Conservation (phyloP, 2,113 vertebrate genomes). For the Aspiorhynchus laticeps region DNA sequence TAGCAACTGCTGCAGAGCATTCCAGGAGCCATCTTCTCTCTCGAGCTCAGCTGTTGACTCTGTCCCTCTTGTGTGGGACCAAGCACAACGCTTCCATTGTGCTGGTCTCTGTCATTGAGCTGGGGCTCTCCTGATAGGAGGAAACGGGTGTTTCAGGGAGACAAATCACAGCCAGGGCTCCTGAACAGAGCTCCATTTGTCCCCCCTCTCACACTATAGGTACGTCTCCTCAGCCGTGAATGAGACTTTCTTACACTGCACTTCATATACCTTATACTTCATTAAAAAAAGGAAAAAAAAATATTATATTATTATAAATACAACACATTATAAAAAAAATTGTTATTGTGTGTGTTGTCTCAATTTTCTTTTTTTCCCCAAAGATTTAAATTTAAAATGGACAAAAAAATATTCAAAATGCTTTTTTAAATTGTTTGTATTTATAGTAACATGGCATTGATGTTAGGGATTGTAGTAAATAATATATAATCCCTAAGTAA, state of each 20-base stretch:
- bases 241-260: slow-evolving; percentile 5
- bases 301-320: no score
- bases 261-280: slow-evolving; percentile 1
- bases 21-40: slow-evolving; percentile 92
- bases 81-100: slow-evolving; percentile 95
- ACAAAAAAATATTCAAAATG: no score
- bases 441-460: no score
- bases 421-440: no score
- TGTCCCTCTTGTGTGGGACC: slow-evolving; percentile 82
- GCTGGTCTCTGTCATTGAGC: slow-evolving; percentile 64
- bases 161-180: slow-evolving; percentile 74
- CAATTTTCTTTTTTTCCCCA: no score
- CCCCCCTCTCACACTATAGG: slow-evolving; percentile 51
- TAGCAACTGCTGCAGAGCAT: slow-evolving; percentile 94
- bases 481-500: no score
- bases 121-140: slow-evolving; percentile 79
- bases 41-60: slow-evolving; percentile 92
- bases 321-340: no score
- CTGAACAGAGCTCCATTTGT: slow-evolving; percentile 74
- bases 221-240: slow-evolving; percentile 40
- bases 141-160: slow-evolving; percentile 74
- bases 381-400: no score
- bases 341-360: no score
- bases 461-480: no score
- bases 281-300: no score